Evolutionary conservation across 2,113 vertebrate species (phyloP).

Genomic region (Fulmarus glacialis): DNA sequence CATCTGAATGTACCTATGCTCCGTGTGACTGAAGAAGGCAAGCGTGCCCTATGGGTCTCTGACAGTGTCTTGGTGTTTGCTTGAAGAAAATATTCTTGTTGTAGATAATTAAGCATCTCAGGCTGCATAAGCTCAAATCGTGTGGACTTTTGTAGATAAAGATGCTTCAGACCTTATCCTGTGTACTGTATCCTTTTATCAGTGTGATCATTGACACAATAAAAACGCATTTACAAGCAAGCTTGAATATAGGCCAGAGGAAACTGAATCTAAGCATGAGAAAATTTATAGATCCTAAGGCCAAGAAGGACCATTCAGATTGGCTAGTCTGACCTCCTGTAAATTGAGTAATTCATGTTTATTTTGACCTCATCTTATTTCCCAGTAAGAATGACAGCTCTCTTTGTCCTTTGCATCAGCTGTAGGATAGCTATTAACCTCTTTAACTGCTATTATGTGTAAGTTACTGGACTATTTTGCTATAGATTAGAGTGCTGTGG

Average conservation of each 20-base stretch:
- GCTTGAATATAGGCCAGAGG: not conserved
- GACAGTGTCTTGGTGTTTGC: not conserved
- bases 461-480: not conserved
- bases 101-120: not conserved
- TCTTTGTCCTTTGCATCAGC: not conserved
- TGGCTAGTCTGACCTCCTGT: not conserved
- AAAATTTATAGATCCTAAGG: not conserved
- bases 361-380: not conserved
- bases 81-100: not conserved
- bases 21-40: not conserved
- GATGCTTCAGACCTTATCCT: not conserved
- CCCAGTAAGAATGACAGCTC: not conserved
- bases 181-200: not conserved
- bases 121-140: not conserved
- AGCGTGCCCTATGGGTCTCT: not conserved
- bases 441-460: not conserved
- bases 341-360: not conserved
- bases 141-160: not conserved
- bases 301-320: not conserved
- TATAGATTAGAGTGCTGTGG: not conserved
- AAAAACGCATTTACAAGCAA: not conserved
- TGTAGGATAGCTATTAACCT: not conserved
- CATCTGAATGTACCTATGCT: not conserved
- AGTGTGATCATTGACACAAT: not conserved
- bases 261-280: not conserved